Base-by-base conservation (phyloP, 2,113 vertebrate genomes). In the Cheilinus undulatus region DNA sequence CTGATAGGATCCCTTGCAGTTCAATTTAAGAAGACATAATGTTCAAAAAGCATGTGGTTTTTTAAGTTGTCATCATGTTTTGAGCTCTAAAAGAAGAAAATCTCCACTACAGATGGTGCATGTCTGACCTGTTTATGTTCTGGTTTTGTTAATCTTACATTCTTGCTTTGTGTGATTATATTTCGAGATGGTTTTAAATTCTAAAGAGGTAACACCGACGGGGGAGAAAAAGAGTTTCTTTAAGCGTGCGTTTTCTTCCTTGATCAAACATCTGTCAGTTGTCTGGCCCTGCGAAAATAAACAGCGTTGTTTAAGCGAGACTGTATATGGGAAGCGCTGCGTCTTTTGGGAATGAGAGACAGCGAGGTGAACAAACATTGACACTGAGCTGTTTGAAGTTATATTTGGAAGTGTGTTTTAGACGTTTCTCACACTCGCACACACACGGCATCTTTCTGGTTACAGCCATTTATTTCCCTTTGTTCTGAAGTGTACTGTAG, bases 351-450 rank as follows among this genome's bases (percentile, higher is more conserved):
- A 85, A 70, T 74, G 71, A 76, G 75, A 83, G 79, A 80, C 57
- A 58, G 75, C 24, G 76, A 87, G 81, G 87, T 90, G 86, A 87
- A 68, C 82, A 89, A 88, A 89, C 75, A 87, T 68, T 82, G 79
- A 81, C 83, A 80, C 62, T 2, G 63, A 72, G 68, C 62, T 71
- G 70, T 87, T 87, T 91, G 80, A 87, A 87, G 90, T 81, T 91
- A 87, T 88, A 87, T 88, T 87, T 82, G 79, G 86, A 86, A 78
- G 58, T 69, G 34, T 45, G 70, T 56, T 73, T 88, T 60, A 70
- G 50, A 70, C 80, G 74, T 76, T 22, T 89, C 80, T 69, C 38
- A 32, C 59, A 14, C 27, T 28, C 52, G 59, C 65, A 56, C 72
- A 59, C 24, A 28, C 45, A 62, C 43, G 30, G 30, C 24, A 5